These are phyloP conservation scores for Mastomys coucha DNA, from an alignment of 2,113 vertebrate species.

Conservation along the genomic window DNA sequence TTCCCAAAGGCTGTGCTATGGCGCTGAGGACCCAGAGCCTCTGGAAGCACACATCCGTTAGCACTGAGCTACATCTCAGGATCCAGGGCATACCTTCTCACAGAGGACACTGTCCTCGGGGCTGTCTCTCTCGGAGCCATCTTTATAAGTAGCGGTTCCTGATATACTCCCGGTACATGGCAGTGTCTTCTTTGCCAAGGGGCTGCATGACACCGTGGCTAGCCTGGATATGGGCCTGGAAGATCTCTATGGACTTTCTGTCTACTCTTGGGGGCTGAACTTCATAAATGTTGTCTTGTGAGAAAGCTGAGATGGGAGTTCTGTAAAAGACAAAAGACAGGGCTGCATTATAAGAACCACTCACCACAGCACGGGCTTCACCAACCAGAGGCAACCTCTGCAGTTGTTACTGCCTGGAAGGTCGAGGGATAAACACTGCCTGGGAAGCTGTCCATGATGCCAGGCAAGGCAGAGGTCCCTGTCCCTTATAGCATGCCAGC, in stretches of 20 bases:
- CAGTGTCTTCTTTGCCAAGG: slow-evolving; percentile 91
- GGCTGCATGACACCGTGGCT: slow-evolving; percentile 91
- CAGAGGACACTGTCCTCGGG: neutral
- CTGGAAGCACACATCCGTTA: neutral
- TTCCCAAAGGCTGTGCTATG: rapidly evolving
- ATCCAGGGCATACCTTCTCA: neutral
- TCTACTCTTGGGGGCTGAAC: slow-evolving; percentile 91
- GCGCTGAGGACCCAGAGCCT: neutral
- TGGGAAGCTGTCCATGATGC: neutral
- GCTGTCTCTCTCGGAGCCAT: slow-evolving; percentile 10
- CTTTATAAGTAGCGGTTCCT: slow-evolving; percentile 94
- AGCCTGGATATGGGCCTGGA: slow-evolving; percentile 92
- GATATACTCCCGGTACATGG: slow-evolving; percentile 95
- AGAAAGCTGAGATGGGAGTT: slow-evolving; percentile 92
- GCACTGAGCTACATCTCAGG: neutral
- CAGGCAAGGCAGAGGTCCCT: neutral
- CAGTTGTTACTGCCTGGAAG: neutral
- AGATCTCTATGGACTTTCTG: slow-evolving; percentile 91
- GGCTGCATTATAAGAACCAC: neutral
- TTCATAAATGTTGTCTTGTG: slow-evolving; percentile 93
- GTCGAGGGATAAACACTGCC: neutral
- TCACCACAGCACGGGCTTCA: rapidly evolving
- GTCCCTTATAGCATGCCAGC: neutral
- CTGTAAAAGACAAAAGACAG: slow-evolving; percentile 82
- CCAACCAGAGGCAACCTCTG: neutral